Evolutionary conservation across 1,140 invertebrate genomes (phyloP), one percentile per base, ranked within the genome.

Genomic region (Psilanteris sp.): DNA sequence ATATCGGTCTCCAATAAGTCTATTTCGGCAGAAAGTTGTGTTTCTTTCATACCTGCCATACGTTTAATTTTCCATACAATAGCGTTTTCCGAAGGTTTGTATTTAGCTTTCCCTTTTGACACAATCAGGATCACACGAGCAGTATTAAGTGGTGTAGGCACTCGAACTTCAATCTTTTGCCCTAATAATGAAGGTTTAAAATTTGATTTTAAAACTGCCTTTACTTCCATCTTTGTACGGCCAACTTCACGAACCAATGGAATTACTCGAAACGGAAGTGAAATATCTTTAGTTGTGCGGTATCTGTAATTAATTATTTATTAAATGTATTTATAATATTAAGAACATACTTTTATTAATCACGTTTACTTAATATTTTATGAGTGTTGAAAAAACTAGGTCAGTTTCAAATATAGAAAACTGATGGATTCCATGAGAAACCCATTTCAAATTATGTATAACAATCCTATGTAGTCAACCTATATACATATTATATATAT

Each of bases 11-110:
- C 97, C 18, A 99, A 89, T n/a, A 99, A 90, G 87, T 99, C 98
- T 55, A 99, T 99, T 90, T 99, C 98, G 0, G 98, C 98, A 11
- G 98, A 99, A 7, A 99, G 90, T 85, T 99, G 98, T 0, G 98
- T 99, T 85, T 99, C 98, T 85, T 99, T 99, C 98, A 99, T 99
- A 7, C 98, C 98, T 3, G 97, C 98, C 97, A 99, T 99, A 34
- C 98, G 92, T 86, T 99, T 99, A 61, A 99, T 99, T 93, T 99
- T 99, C 98, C 98, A 99, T 16, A 99, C 98, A 82, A 99, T 99
- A 15, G 98, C 98, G 89, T 99, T 99, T 88, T 99, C 98, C 0
- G 97, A 98, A 3, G 98, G 96, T 89, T 99, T 99, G 86, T 99
- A 99, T 84, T 99, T 99, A 1, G 98, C 98, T 85, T 99, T 99